Base-by-base conservation (phyloP, 2,888 invertebrate species). In the Dryadula phaetusa region DNA sequence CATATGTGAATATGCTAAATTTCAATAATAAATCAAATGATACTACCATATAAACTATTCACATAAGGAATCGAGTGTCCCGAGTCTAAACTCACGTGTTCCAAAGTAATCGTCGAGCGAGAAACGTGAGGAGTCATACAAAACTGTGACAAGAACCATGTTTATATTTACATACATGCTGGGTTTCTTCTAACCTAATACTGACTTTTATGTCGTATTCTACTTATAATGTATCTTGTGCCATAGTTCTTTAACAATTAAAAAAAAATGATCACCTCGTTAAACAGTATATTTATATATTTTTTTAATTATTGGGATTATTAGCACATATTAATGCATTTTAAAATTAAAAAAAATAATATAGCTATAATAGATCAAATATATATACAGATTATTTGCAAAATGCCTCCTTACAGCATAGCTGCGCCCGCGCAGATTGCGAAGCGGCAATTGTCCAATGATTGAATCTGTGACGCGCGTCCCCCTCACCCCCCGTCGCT, bases 361-460 rank as follows among this genome's bases (percentile, higher is more conserved):
- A 46, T 22, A 12, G 10, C 28, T 28, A n/a, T 47, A 52, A 7
- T 16, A 28, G 8, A 22, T 44, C 10, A 25, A 44, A 12, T 5
- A 32, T 46, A 42, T 32, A 7, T 34, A 5, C 12, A 22, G 16
- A 18, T 42, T 14, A 20, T 46, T 64, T 40, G 64, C 54, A 40
- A 64, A 65, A 62, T 66, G 46, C 40, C n/a, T 69, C 69, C 56
- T n/a, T 80, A 34, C 77, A 72, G 80, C 80, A 86, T 86, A 82
- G 82, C 76, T 46, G 67, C 75, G 72, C 73, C 22, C 54, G 76
- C 78, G 76, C 77, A 75, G 75, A 78, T 77, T 70, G 74, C 79
- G 74, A 72, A 75, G 78, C 79, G 76, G 76, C 84, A 88, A 89
- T 88, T 90, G 84, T 78, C 79, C 86, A 90, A 89, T 90, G 85